Evolutionary conservation across 2,797 vertebrate species (phyloP), one percentile per base, ranked within the genome.

Genomic region (Sibirionetta formosa): DNA sequence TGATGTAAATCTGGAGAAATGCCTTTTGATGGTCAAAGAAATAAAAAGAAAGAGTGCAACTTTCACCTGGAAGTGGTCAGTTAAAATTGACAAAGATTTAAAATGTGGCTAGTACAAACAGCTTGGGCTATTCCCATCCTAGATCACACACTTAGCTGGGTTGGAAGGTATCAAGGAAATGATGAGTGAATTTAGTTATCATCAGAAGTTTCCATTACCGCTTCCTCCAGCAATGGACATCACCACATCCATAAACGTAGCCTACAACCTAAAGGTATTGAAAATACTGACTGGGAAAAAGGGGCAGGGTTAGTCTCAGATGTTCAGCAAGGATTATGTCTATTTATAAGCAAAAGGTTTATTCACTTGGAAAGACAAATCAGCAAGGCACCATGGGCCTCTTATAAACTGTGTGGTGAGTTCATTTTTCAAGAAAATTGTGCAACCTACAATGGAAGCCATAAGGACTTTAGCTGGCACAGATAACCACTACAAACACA

Each of bases 401-500:
- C 42, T 78, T n/a, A n/a, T 5, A 8, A 82, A 16, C 13, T 16
- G 14, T 5, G 4, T 0, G 0, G 0, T 14, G 19, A 51, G 20
- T 17, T 44, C 3, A 7, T 16, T 38, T 71, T 90, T 77, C 1
- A 6, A 38, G 20, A 82, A 79, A 84, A 69, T n/a, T 33, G 16
- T 11, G 3, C 20, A 1, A 23, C 10, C 16, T 75, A 3, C 23
- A 29, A 4, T 19, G 14, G 31, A 86, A 94, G 58, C 9, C 6
- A 56, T 7, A 19, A 42, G 27, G 36, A 23, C 5, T 20, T 24
- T 7, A 7, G 0, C 35, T 53, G 20, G 6, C 26, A 54, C 24
- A 61, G 20, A 5, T n/a, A 72, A 15, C 12, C 0, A 0, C 0
- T 1, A 7, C 5, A 36, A 17, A 29, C 51, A 17, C 24, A 56